Evolutionary conservation across 2,113 vertebrate genomes (phyloP), one percentile per base, ranked within the genome.

Genomic region (Passer domesticus): DNA sequence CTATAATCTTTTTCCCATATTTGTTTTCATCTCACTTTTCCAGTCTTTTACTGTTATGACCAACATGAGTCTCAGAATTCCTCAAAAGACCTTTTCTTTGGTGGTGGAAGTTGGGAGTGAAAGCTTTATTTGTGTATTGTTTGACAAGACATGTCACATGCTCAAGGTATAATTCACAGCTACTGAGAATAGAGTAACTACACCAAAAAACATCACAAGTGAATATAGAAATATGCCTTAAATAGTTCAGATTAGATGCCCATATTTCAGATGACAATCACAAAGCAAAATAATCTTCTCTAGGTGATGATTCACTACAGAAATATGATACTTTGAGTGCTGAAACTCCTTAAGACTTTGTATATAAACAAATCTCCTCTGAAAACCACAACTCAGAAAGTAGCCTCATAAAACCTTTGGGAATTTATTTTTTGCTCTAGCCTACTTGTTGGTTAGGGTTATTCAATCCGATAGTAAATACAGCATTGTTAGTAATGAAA

Each of bases 21-120:
- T 68, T 50, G 3, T 80, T 90, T 75, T 33, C 1, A 8, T 82
- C 4, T 58, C 9, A 25, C 37, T 9, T 74, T 93, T 84, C 18
- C 11, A 44, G 12, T 77, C 15, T 41, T 15, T 84, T 70, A 17
- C 6, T 0, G 2, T 78, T 50, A 33, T 24, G 4, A 37, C 22
- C 3, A 67, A 46, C 9, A 53, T 0, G 12, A 50, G 17, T 10
- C 15, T 78, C 39, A 66, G 31, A 81, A 87, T 78, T 81, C 59
- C 15, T 68, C 14, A 18, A 39, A 63, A 58, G 6, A 53, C 25
- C 10, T 5, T 80, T 47, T 64, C 21, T 58, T 80, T 77, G 10
- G 0, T 55, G 12, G 13, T 41, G 3, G 8, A 15, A 4, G 1
- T 22, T 83, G 20, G 5, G 3, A 10, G 4, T 62, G 28, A 41